Percentiles rank a stretch among this genome's conserved stretches.
phyloP scores from a whole-genome alignment of 2,888 invertebrate species.

The Ectemnius cavifrons region DNA sequence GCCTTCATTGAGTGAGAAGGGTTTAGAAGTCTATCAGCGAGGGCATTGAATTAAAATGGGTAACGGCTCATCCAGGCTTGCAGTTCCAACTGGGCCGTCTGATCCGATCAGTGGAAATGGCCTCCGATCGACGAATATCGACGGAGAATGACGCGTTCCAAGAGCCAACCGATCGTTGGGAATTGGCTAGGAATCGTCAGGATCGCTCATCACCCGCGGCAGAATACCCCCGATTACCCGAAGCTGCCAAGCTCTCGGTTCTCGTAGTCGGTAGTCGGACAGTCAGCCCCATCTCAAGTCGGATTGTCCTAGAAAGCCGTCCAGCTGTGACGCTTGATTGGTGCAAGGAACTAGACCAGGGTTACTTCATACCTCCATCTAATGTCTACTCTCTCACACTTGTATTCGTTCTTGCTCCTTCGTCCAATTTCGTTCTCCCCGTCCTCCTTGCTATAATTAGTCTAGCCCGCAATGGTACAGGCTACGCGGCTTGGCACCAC shows the following conservation, averaged over 20 bases:
- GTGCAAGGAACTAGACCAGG: constrained; percentile 32
- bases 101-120: constrained; percentile 46
- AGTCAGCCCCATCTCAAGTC: constrained; percentile 38
- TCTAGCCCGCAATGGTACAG: constrained; percentile 31
- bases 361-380: background rate
- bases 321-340: constrained; percentile 40
- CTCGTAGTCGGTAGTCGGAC: constrained; percentile 9
- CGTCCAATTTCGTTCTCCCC: constrained; percentile 1
- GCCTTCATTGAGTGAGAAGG: background rate
- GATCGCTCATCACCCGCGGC: constrained; percentile 34
- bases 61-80: constrained; percentile 22
- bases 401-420: background rate
- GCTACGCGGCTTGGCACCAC: constrained; percentile 36
- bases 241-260: constrained; percentile 33
- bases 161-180: constrained; percentile 38
- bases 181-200: constrained; percentile 49
- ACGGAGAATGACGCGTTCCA: constrained; percentile 34
- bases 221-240: constrained; percentile 38
- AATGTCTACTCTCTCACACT: constrained; percentile 9
- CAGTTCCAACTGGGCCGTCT: constrained; percentile 19
- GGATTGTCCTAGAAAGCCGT: constrained; percentile 35
- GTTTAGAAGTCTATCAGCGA: constrained; percentile 10
- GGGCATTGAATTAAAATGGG: constrained; percentile 39
- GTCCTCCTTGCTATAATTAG: constrained; percentile 52
- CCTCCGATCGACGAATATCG: constrained; percentile 42